Base-by-base conservation (phyloP, 37 sponge, comb jelly and placozoan species). In the Ephydatia muelleri region DNA sequence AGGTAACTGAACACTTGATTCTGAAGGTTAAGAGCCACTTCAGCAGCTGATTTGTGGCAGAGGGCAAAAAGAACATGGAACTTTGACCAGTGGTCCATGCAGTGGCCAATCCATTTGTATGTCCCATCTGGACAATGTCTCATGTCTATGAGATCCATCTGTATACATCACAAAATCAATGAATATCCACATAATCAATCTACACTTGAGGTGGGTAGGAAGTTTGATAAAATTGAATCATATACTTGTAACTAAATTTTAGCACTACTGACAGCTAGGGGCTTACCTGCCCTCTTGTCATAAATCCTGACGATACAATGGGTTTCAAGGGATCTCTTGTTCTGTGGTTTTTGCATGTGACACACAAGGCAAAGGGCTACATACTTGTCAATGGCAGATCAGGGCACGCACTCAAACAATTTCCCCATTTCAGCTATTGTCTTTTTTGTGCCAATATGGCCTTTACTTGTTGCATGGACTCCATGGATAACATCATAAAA, bases 131-230 rank as follows among this genome's bases (percentile, higher is more conserved):
- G 89, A 4, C 76, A n/a, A 67, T 83, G 83, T 37, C 84, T 3
- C 89, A 89, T 87, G 48, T 89, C 89, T 40, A 89, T 89, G 36
- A 84, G 80, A 66, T 89, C 89, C 83, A 89, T 77, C 88, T 88
- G 43, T 43, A 43, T 43, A 43, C 43, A 43, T 6, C 43, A 43
- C 3, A 43, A 43, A 43, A 43, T 43, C 43, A 43, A 43, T 43
- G 43, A 6, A 43, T 43, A 43, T 43, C 43, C 43, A 43, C 43
- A 43, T 43, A 43, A 43, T 43, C 43, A 43, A 43, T 9, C 43
- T 43, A 43, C 43, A 43, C 43, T 9, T 43, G 43, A 6, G 43
- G 43, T 43, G 43, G 43, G 43, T 43, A 43, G 43, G 43, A 43
- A 43, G 43, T n/a, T n/a, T n/a, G n/a, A n/a, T n/a, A n/a, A n/a